Evolutionary conservation across 2,888 invertebrate genomes (phyloP), one percentile per base, ranked within the genome.

Genomic region (Hartigia nigra): DNA sequence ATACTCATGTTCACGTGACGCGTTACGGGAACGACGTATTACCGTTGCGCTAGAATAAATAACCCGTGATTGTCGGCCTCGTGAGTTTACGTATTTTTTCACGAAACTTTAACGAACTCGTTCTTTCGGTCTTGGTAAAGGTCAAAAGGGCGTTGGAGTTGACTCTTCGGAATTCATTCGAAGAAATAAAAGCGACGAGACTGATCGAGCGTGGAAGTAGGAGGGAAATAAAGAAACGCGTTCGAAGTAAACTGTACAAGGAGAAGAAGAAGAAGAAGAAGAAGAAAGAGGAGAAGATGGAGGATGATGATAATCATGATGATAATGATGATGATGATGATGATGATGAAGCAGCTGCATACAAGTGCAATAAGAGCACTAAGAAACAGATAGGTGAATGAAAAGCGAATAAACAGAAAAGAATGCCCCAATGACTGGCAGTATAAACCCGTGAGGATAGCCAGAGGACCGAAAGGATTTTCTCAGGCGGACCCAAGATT

Each of bases 311-410:
- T 76, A 55, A 75, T 78, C 35, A 76, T 76, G 34, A 78, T 76
- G 69, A 78, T n/a, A 39, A 75, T 36, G 34, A 32, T 34, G 12
- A 69, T 69, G 12, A 55, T 55, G 23, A 55, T 23, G 55, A 55
- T 55, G 5, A 79, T 80, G 77, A 80, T 81, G 78, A 74, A 81
- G 80, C 76, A 77, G 77, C 77, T 32, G 74, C 76, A 70, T 31
- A 80, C 76, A 9, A 55, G 55, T 9, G 55, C 9, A 55, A 55
- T 55, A 55, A 55, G 55, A 23, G 14, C 23, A 55, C 69, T 12
- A 69, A 76, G 69, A 75, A 74, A 2, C 23, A 9, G 23, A 9
- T 23, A 9, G 23, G 23, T 9, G 23, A 55, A 55, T 55, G 55
- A 55, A 55, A 31, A 74, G 31, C 78, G 77, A 74, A 75, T 36